Base-by-base conservation (phyloP, 2,113 vertebrate genomes). In the Lepus americanus region DNA sequence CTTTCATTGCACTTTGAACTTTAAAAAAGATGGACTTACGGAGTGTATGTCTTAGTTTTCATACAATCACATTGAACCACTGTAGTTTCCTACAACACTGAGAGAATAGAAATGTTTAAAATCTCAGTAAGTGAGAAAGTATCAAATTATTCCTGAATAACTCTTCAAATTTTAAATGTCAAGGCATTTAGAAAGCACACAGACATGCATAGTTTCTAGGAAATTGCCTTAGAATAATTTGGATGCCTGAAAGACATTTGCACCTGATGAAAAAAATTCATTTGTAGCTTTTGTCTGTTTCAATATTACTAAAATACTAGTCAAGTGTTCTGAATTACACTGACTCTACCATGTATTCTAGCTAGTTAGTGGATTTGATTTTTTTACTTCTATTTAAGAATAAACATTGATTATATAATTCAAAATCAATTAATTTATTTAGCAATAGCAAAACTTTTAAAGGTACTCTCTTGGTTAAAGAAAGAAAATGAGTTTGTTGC, bases 281-380 rank as follows among this genome's bases (percentile, higher is more conserved):
- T 0, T 81, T 27, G 19, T 9, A 94, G 9, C 17, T 70, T 59
- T 20, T 79, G 2, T 89, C 25, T 85, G 14, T 23, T 79, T 29
- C 63, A 39, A 81, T 82, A 96, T 44, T 90, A 93, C 90, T 92
- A 77, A 92, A 80, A 61, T 1, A 51, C 23, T 84, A 73, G 33
- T 9, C 53, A 64, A 78, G 9, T 39, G 17, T 49, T 79, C 29
- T 33, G 55, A 77, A 72, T 72, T 70, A 49, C 25, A 74, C 13
- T 66, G 16, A 55, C 23, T 84, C 77, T 73, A 70, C 31, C 5
- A 27, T 36, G 6, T 86, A 1, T 73, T 94, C 49, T 89, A 2
- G 27, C 20, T 88, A 66, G 2, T 49, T 5, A 66, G 66, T 13
- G 2, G 6, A 79, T 25, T 59, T 94, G 22, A 87, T 94, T 77